Evolutionary conservation across 2,797 vertebrate species (phyloP).

Genomic region (Poeciliopsis paucimaculata): DNA sequence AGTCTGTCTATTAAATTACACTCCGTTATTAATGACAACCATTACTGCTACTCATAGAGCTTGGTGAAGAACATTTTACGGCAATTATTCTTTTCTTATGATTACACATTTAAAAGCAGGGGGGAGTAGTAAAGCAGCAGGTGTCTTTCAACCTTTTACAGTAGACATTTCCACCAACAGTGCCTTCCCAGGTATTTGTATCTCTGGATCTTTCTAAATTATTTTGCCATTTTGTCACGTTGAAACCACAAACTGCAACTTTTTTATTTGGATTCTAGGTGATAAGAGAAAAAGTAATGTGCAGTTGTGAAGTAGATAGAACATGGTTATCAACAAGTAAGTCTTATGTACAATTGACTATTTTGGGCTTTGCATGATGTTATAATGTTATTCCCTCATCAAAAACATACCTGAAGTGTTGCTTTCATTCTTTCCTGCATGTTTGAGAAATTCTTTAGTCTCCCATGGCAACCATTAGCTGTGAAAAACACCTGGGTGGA

Average conservation of each 20-base stretch:
- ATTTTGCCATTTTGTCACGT: not conserved
- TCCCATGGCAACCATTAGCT: too few species aligned
- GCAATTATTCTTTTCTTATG: not conserved
- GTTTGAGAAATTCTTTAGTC: too few species aligned
- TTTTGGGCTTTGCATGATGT: too few species aligned
- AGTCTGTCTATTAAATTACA: conserved; percentile 3
- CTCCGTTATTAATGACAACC: conserved; percentile 3
- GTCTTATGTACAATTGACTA: too few species aligned
- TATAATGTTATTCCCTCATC: too few species aligned
- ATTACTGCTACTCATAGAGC: not conserved
- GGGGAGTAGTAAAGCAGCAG: not conserved
- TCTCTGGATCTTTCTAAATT: not conserved
- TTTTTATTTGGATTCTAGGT: not conserved
- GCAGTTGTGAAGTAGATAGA: not conserved
- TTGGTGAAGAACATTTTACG: not conserved
- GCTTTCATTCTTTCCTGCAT: too few species aligned
- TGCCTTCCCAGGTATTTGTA: not conserved
- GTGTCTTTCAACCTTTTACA: not conserved
- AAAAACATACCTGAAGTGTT: too few species aligned
- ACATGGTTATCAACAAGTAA: not conserved
- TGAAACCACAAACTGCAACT: not conserved
- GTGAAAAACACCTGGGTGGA: too few species aligned
- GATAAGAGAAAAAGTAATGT: not conserved
- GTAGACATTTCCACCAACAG: not conserved
- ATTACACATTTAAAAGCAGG: not conserved